These are phyloP conservation scores for Zaprionus ghesquierei DNA, from an alignment of 1,140 invertebrate genomes.

Conservation along the genomic window DNA sequence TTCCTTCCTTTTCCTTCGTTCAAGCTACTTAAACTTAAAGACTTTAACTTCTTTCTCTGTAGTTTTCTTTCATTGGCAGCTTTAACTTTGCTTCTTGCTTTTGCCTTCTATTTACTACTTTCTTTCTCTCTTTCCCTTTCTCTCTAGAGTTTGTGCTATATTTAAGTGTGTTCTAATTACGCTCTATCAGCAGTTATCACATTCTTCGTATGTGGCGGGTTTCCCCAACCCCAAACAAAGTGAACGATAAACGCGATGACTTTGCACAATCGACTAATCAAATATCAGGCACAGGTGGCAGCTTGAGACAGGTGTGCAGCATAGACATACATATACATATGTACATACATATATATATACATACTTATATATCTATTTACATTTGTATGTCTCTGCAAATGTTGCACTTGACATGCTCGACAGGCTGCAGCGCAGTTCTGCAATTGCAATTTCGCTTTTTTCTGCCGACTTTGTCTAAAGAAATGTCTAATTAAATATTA, in stretches of 20 bases:
- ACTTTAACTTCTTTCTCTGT: too few species aligned
- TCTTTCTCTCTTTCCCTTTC: background rate
- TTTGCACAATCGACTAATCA: background rate
- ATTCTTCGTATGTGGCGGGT: too few species aligned
- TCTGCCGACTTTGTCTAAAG: background rate
- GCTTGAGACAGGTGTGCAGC: background rate
- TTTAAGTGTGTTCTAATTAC: constrained; percentile 11
- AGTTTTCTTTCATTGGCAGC: too few species aligned
- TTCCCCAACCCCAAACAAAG: background rate
- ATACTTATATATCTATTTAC: background rate
- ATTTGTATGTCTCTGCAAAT: background rate
- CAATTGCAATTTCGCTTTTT: constrained; percentile 2
- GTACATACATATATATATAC: too few species aligned
- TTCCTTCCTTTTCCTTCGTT: too few species aligned
- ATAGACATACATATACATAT: too few species aligned
- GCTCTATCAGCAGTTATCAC: constrained; percentile 19
- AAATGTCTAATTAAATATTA: constrained; percentile 12
- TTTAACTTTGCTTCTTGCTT: too few species aligned
- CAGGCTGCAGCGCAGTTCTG: background rate
- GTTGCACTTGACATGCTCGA: background rate
- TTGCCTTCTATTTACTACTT: background rate
- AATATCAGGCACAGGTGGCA: background rate
- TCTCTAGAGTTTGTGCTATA: background rate
- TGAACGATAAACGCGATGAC: constrained; percentile 2
- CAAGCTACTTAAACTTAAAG: too few species aligned